Evolutionary conservation across 2,797 vertebrate genomes (phyloP).

Genomic region (Arctocebus calabarensis): DNA sequence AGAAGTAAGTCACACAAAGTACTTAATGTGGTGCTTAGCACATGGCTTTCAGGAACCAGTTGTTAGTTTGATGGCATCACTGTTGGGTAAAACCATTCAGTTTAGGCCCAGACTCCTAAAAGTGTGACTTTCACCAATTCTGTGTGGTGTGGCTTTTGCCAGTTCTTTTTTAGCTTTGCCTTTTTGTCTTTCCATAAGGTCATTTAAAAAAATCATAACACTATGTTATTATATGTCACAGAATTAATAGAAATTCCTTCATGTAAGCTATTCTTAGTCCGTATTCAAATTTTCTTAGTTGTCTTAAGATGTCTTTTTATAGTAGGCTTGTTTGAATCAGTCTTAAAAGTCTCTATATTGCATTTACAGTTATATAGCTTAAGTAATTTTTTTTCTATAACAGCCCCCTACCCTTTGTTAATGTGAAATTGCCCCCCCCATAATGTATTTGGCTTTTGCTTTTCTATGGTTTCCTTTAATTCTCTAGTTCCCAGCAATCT

Average conservation of each 20-base stretch:
- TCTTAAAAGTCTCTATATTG: background rate
- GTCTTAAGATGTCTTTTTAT: slow-evolving; percentile 5
- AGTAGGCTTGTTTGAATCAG: slow-evolving; percentile 34
- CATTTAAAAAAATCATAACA: background rate
- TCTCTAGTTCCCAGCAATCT: background rate
- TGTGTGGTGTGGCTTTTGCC: slow-evolving; percentile 20
- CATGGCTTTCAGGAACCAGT: slow-evolving; percentile 50
- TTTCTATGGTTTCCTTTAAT: slow-evolving; percentile 41
- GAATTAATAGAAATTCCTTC: slow-evolving; percentile 4
- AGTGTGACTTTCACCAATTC: background rate
- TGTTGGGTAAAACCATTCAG: background rate
- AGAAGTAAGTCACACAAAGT: background rate
- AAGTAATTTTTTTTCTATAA: slow-evolving; percentile 20
- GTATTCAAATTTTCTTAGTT: background rate
- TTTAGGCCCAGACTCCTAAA: background rate
- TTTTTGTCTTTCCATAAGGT: background rate
- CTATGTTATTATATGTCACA: background rate
- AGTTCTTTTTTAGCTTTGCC: background rate
- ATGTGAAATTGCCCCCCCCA: background rate
- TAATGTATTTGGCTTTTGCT: slow-evolving; percentile 30
- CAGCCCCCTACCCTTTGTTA: background rate
- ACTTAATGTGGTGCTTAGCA: slow-evolving; percentile 21
- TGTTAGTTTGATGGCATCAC: slow-evolving; percentile 26
- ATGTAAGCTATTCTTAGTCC: background rate
- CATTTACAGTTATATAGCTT: background rate